Base-by-base conservation (phyloP, 2,888 invertebrate species). In the Macrosiphum euphorbiae region DNA sequence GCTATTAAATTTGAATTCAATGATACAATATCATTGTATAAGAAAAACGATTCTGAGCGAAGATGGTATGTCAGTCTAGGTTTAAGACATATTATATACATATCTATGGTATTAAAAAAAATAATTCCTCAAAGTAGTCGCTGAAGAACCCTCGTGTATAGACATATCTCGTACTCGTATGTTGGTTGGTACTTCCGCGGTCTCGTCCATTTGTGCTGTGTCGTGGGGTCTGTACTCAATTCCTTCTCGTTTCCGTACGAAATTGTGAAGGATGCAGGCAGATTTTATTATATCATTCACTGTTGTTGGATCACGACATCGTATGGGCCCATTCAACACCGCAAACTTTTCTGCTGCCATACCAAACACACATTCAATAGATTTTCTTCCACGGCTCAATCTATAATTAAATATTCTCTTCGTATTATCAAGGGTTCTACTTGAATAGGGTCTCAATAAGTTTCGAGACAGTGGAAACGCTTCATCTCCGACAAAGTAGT, bases 381-480 rank as follows among this genome's bases (percentile, higher is more conserved):
- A 94, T 91, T 94, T 92, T 55, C 95, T 94, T 85, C 94, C 95
- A 84, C 94, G 95, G 90, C 95, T 95, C 85, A 95, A 94, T 92
- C 95, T 94, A 90, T 95, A 95, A 92, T 95, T 95, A 86, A 95
- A 95, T 67, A 95, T 94, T 88, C 94, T 94, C 92, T 95, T 95
- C 44, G 86, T 94, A 92, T 95, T 94, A 88, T 95, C 94, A 10
- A 95, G 90, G 85, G 90, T 94, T 90, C 93, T 91, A 92, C 94
- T 94, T 94, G 95, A 94, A 94, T 95, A 95, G 52, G 95, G 95
- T 94, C 95, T 95, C 95, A 95, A 95, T 91, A 95, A 95, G 94
- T 95, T 94, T 84, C 92, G 92, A 44, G 95, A 92, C 67, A 95
- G 94, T 88, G 95, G 95, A 91, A 95, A 95, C 52, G 95, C 94